Evolutionary conservation across 2,888 invertebrate species (phyloP).

Genomic region (Drosophila buzzatii): DNA sequence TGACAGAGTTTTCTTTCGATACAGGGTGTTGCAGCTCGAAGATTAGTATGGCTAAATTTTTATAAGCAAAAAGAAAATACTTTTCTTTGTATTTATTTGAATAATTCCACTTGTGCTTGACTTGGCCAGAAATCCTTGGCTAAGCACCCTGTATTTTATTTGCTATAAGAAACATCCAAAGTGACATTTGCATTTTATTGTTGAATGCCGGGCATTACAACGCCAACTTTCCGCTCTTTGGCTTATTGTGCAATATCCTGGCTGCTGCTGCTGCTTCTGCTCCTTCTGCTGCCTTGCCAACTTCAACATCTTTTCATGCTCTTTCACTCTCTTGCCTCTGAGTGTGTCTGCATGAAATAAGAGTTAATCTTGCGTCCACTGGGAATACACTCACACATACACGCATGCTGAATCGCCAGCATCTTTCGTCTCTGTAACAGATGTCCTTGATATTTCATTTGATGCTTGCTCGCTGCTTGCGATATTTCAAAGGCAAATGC

Average conservation of each 20-base stretch:
- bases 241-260: constrained; percentile 68
- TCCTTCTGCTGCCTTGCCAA: constrained; percentile 19
- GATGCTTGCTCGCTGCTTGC: constrained; percentile 36
- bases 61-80: background rate
- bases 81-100: background rate
- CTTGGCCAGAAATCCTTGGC: too few relatives aligned
- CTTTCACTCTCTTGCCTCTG: constrained; percentile 43
- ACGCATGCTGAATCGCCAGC: constrained; percentile 31
- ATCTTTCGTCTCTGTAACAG: constrained; percentile 57
- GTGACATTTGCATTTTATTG: constrained; percentile 77
- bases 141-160: constrained; percentile 45
- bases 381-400: constrained; percentile 35
- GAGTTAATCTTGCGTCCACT: constrained; percentile 77
- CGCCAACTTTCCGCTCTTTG: constrained; percentile 65
- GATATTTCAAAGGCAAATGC: constrained; percentile 58
- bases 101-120: background rate
- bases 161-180: constrained; percentile 59
- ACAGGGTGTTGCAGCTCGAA: constrained; percentile 29
- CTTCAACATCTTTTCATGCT: constrained; percentile 10
- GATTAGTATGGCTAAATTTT: background rate
- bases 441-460: constrained; percentile 73
- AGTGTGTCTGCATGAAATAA: constrained; percentile 69
- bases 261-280: constrained; percentile 24
- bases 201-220: constrained; percentile 65
- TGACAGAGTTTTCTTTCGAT: constrained; percentile 45